A percentile compares a stretch with the other conserved stretches of the same genome.
Evolutionary conservation across 2,797 vertebrate genomes (phyloP).

Genomic region (Tapirus indicus): DNA sequence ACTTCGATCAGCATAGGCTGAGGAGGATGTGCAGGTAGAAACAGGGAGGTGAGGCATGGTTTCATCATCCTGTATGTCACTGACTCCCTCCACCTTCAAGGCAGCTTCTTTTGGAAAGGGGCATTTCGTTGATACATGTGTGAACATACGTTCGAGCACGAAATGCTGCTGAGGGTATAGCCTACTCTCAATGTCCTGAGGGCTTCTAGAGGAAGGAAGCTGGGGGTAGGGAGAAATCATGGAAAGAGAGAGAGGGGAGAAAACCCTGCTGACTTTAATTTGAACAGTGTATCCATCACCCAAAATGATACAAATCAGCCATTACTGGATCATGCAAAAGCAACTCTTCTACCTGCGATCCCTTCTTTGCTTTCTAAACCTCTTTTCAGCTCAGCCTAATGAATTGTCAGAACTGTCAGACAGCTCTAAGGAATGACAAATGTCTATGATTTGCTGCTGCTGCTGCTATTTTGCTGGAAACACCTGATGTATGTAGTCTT

Average conservation of each 20-base stretch:
- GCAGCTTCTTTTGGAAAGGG: slow-evolving; percentile 18
- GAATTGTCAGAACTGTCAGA: slow-evolving; percentile 94
- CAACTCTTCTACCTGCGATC: slow-evolving; percentile 88
- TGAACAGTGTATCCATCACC: slow-evolving; percentile 89
- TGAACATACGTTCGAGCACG: slow-evolving; percentile 53
- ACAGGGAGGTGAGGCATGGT: slow-evolving; percentile 42
- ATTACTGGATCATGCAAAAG: slow-evolving; percentile 90
- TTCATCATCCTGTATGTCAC: background rate
- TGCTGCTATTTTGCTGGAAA: slow-evolving; percentile 88
- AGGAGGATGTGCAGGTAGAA: background rate
- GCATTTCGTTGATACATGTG: slow-evolving; percentile 7
- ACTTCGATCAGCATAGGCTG: background rate
- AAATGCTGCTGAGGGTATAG: slow-evolving; percentile 53
- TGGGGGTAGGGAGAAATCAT: background rate
- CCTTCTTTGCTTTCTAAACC: slow-evolving; percentile 90
- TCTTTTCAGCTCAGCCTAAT: slow-evolving; percentile 91
- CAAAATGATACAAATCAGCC: slow-evolving; percentile 91
- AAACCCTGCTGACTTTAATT: slow-evolving; percentile 87
- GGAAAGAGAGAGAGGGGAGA: slow-evolving; percentile 24
- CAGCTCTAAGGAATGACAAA: slow-evolving; percentile 92
- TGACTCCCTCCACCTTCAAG: slow-evolving; percentile 29
- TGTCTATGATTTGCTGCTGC: slow-evolving; percentile 91
- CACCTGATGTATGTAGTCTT: slow-evolving; percentile 91
- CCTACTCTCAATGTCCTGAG: slow-evolving; percentile 44
- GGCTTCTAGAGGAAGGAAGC: slow-evolving; percentile 49